phyloP scores from a whole-genome alignment of 2,888 invertebrate genomes.

The Bimastos eiseni region DNA sequence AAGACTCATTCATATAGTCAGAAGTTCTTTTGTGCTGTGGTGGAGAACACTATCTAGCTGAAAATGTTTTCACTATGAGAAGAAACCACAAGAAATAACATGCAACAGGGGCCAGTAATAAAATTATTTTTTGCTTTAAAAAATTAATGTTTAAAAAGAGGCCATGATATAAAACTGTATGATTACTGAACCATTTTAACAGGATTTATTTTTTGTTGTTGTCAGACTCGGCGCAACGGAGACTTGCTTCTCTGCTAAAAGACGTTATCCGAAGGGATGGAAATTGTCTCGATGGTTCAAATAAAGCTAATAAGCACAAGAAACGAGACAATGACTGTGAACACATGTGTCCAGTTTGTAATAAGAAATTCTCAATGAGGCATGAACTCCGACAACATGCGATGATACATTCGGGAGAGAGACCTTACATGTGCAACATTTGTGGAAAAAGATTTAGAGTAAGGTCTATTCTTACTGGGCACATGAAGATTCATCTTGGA shows the following conservation, averaged over 20 bases:
- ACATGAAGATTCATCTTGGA: constrained; percentile 23
- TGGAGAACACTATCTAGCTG: background rate
- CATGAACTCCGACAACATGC: constrained; percentile 20
- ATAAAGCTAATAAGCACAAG: background rate
- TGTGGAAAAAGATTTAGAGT: constrained; percentile 28
- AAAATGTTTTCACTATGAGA: background rate
- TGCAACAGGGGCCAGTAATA: background rate
- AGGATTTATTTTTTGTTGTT: background rate
- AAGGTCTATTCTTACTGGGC: constrained; percentile 6
- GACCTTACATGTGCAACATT: constrained; percentile 25
- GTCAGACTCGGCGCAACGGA: background rate
- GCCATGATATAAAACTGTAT: background rate
- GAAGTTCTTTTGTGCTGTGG: background rate
- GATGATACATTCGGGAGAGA: constrained; percentile 27
- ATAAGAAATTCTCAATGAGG: constrained; percentile 8
- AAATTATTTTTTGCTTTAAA: background rate
- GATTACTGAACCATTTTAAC: background rate
- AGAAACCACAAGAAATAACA: background rate
- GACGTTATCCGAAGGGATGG: background rate
- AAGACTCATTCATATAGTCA: background rate
- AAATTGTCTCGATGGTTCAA: background rate
- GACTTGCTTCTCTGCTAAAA: background rate
- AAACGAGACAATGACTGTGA: background rate
- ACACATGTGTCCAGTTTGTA: background rate
- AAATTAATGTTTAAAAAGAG: no score